Conservation (phyloP, 1,140 invertebrate species). For the Rhyacophila brunnea region DNA sequence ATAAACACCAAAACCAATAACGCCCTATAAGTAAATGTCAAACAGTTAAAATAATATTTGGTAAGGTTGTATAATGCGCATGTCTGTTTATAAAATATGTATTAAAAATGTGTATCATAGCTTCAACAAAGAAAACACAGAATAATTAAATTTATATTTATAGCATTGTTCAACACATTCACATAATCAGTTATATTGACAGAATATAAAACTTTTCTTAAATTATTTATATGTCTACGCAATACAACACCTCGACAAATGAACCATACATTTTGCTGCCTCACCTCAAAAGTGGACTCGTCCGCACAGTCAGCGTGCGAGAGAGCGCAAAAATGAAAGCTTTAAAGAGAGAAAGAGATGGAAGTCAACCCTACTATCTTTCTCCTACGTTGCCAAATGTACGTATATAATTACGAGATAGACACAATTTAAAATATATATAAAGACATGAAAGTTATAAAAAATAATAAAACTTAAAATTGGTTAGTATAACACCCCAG, state of each 20-base stretch:
- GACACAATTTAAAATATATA: neutral
- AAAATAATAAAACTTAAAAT: neutral
- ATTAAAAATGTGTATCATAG: too few relatives aligned
- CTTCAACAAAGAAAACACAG: too few relatives aligned
- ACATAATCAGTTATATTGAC: too few relatives aligned
- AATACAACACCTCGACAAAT: conserved; percentile 17
- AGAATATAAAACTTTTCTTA: too few relatives aligned
- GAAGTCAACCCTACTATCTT: conserved; percentile 26
- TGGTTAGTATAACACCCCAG: neutral
- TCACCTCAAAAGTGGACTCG: conserved; percentile 32
- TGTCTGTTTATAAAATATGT: too few relatives aligned
- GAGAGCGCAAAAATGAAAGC: conserved; percentile 7
- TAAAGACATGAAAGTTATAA: neutral
- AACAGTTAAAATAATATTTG: neutral
- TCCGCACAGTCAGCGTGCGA: conserved; percentile 20
- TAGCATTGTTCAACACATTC: too few relatives aligned
- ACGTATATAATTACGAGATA: conserved; percentile 14
- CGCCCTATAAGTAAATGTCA: too few relatives aligned
- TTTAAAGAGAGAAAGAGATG: conserved; percentile 21
- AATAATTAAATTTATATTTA: too few relatives aligned
- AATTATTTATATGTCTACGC: conserved; percentile 4
- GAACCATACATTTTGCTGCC: conserved; percentile 18
- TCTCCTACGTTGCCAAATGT: conserved; percentile 12
- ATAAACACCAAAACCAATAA: too few relatives aligned
- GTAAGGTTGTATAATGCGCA: too few relatives aligned